Base-by-base conservation (phyloP, 1,140 invertebrate genomes). In the Drosophila sproati region DNA sequence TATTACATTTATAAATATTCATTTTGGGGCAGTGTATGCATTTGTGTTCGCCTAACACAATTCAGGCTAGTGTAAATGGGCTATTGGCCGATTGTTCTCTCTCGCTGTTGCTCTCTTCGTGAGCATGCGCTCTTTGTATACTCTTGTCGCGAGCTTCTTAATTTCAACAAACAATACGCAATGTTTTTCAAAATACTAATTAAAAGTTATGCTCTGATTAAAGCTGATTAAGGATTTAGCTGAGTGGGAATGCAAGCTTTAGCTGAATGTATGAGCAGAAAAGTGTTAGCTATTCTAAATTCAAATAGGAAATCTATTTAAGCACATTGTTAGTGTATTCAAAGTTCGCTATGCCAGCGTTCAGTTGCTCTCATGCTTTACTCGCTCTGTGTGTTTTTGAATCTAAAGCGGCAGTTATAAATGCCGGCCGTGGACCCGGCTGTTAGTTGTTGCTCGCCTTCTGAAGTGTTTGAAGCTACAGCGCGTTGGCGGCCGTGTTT, bases 401-500 rank as follows among this genome's bases (percentile, higher is more conserved):
- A 83, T 61, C 37, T 70, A 77, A 83, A 83, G 73, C 73, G 77
- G 43, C 67, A 52, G 77, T 78, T 78, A 67, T 50, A 78, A 78
- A 56, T 57, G 77, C 67, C 73, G 73, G 50, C 55, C 72, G 20
- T 48, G 48, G 63, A 69, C 47, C 66, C 76, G 66, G 60, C 76
- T 70, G 76, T 75, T 69, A 78, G 76, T 78, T 78, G 76, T 78
- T 78, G 76, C 72, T 78, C 76, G 76, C 73, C 72, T 57, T 70
- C 64, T 70, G 76, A 75, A 78, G 64, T 74, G 76, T 79, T 80
- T 77, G 70, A 66, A 77, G 64, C 71, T 73, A 52, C 56, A 76
- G 76, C 85, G 85, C 85, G 83, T 88, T 73, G 64, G 59, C 82
- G 78, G 81, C 54, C 10, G 66, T 39, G 56, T 52, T 52, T 73